Evolutionary conservation across 1,140 invertebrate genomes (phyloP), one percentile per base, ranked within the genome.

Genomic region (Wiebesia pumilae): DNA sequence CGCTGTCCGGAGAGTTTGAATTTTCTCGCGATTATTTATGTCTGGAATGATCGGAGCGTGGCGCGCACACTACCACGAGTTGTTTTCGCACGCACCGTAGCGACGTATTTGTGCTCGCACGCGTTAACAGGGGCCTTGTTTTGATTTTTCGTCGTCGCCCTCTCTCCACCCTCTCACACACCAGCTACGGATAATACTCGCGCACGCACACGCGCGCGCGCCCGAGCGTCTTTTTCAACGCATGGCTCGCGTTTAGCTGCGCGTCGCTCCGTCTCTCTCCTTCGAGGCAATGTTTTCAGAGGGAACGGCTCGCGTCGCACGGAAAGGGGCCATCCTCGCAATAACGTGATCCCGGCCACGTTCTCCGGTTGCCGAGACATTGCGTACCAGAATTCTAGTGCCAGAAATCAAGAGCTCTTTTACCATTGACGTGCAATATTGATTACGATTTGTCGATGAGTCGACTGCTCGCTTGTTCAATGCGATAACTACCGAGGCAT

Each of bases 321-420:
- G 58, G 24, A 62, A 27, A 38, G 69, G 40, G 58, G 80, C 38
- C 54, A 21, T 16, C 3, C 19, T 3, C 54, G n/a, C 38, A 47
- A 47, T 58, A 62, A 83, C 81, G 81, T 83, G 81, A 83, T 75
- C 51, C 69, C 47, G 30, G 51, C 33, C 81, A 83, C 81, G 81
- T 83, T 83, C 62, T 75, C 67, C 81, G 19, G 30, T 65, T 62
- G 35, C 58, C n/a, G 19, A 33, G 24, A 62, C 27, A 62, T 27
- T 24, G 3, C 24, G 24, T 4, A 62, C 14, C 58, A 62, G 4
- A 10, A 24, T 10, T 62, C 27, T 62, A 62, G 14, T 2, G 4
- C 24, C 24, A 47, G 58, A 10, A 24, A 6, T 62, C 58, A 62
- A 27, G 27, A 27, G 24, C 10, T 62, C 3, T 27, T 27, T 27